Evolutionary conservation across 2,113 vertebrate species (phyloP).

Genomic region (Irena cyanogastra): DNA sequence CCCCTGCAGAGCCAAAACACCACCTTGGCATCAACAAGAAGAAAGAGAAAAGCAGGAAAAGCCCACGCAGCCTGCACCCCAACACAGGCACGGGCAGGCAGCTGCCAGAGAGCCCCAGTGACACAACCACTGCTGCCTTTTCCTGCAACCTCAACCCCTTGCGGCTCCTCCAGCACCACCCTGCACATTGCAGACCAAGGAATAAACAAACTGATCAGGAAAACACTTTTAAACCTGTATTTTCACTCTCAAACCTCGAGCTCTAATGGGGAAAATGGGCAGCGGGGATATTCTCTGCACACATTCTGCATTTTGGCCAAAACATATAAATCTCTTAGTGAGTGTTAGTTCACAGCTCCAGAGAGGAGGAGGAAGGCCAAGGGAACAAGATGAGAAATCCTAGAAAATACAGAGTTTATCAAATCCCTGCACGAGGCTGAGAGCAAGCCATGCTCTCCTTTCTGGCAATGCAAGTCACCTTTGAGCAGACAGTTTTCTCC

Average conservation of each 20-base stretch:
- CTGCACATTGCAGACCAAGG: background rate
- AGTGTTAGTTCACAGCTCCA: background rate
- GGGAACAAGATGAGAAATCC: background rate
- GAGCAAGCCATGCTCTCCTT: background rate
- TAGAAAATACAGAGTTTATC: background rate
- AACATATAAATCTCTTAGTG: background rate
- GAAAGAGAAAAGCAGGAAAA: background rate
- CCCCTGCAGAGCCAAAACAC: background rate
- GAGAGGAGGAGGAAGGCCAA: background rate
- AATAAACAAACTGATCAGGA: background rate
- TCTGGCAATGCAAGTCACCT: background rate
- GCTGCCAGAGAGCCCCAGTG: background rate
- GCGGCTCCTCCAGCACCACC: background rate
- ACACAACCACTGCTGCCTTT: background rate
- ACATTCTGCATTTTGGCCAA: background rate
- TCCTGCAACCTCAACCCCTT: background rate
- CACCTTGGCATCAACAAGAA: background rate
- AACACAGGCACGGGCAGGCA: background rate
- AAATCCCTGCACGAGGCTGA: background rate
- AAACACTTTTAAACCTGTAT: background rate
- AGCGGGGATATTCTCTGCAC: background rate
- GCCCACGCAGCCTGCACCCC: background rate
- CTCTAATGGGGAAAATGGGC: background rate
- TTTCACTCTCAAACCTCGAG: background rate
- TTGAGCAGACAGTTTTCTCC: background rate